These are phyloP conservation scores for Sciaenops ocellatus DNA, from an alignment of 2,797 vertebrate species.

Conservation along the genomic window DNA sequence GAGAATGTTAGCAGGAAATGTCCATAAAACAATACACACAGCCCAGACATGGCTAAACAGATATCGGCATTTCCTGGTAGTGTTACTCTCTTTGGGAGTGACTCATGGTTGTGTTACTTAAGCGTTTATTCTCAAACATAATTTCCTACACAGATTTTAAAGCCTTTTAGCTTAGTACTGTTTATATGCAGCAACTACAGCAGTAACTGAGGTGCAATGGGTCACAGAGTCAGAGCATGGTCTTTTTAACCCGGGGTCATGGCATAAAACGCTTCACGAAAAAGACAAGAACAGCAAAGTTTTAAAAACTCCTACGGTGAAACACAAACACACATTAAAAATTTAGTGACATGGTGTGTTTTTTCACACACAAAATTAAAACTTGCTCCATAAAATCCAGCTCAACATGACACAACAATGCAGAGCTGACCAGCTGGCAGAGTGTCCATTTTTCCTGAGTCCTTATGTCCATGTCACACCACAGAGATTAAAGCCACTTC, in stretches of 20 bases:
- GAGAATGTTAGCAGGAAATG: constrained; percentile 81
- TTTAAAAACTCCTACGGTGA: constrained; percentile 17
- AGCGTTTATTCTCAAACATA: constrained; percentile 43
- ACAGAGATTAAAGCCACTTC: constrained; percentile 31
- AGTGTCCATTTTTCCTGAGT: constrained; percentile 50
- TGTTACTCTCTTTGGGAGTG: constrained; percentile 44
- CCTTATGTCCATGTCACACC: constrained; percentile 34
- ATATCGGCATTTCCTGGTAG: constrained; percentile 70
- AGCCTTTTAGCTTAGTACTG: not conserved
- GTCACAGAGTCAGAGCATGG: not conserved
- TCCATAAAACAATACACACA: constrained; percentile 75
- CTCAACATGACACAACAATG: constrained; percentile 30
- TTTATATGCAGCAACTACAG: not conserved
- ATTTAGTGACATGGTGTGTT: not conserved
- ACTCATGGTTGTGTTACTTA: constrained; percentile 57
- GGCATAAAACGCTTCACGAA: constrained; percentile 5
- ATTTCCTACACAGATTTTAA: constrained; percentile 11
- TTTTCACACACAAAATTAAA: constrained; percentile 38
- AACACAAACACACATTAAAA: constrained; percentile 25
- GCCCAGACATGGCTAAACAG: constrained; percentile 54
- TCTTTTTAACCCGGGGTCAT: not conserved
- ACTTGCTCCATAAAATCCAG: not conserved
- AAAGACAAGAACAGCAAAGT: not conserved
- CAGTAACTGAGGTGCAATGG: not conserved
- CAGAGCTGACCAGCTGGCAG: constrained; percentile 56